phyloP scores from a whole-genome alignment of 2,113 vertebrate genomes.

The Lutjanus erythropterus region DNA sequence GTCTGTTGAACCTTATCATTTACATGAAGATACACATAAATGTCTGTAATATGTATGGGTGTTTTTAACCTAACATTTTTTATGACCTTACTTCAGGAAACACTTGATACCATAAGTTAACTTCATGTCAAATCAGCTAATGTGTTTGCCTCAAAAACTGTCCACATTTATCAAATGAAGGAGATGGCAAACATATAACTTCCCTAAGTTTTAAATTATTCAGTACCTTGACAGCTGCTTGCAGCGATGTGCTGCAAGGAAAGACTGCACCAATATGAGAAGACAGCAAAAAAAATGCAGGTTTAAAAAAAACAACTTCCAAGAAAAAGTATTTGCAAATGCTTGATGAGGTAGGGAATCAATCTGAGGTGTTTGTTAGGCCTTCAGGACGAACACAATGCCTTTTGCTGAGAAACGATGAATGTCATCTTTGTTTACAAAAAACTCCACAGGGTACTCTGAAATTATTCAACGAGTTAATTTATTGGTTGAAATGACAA shows the following conservation, averaged over 20 bases:
- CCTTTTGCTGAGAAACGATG: neutral
- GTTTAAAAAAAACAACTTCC: neutral
- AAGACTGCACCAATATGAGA: no score
- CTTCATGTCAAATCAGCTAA: no score
- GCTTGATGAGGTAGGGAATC: neutral
- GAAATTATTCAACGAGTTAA: constrained; percentile 16
- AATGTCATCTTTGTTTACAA: constrained; percentile 22
- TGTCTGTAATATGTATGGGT: no score
- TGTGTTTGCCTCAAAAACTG: no score
- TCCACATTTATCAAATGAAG: no score
- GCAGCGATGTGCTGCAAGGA: neutral
- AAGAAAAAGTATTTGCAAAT: neutral
- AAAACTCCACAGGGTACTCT: constrained; percentile 9
- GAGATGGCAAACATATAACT: neutral
- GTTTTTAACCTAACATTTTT: no score
- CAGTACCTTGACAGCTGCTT: neutral
- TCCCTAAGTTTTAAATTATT: neutral
- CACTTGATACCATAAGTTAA: no score
- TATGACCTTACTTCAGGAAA: no score
- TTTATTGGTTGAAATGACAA: neutral
- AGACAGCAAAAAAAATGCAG: neutral
- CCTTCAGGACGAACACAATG: neutral
- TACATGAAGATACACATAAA: no score
- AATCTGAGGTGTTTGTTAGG: neutral
- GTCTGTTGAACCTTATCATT: no score